A percentile compares a stretch with the other conserved stretches of the same genome.
Conservation (phyloP, 2,888 invertebrate species). For the Thyatira batis region DNA sequence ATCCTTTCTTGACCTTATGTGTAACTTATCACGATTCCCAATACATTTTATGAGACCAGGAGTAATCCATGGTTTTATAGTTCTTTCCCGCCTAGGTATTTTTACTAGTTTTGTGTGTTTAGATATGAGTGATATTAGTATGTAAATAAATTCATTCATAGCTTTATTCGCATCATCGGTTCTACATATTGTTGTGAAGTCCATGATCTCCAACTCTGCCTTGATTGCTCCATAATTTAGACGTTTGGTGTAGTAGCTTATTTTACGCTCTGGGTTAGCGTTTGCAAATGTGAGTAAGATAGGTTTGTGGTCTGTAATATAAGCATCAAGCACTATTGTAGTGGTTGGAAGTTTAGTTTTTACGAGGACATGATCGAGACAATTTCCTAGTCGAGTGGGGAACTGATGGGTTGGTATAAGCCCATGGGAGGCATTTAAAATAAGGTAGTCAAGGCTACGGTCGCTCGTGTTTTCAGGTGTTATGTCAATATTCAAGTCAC, state of each 20-base stretch:
- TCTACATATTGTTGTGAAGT: too few species aligned
- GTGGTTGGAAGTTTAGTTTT: background rate
- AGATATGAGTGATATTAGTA: background rate
- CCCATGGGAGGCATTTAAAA: background rate
- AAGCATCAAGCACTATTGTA: constrained; percentile 2
- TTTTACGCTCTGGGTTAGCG: background rate
- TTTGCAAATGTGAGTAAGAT: background rate
- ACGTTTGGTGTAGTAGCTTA: background rate
- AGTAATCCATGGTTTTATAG: constrained; percentile 9
- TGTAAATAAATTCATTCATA: background rate
- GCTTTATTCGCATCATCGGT: too few species aligned
- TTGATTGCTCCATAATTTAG: background rate
- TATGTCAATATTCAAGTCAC: constrained; percentile 8
- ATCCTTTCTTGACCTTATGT: constrained; percentile 1
- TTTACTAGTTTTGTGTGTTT: background rate
- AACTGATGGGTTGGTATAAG: background rate
- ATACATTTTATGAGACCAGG: constrained; percentile 14
- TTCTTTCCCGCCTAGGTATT: background rate
- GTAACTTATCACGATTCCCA: constrained; percentile 9
- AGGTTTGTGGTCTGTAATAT: constrained; percentile 5
- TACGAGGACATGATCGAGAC: constrained; percentile 3
- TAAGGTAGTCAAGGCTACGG: background rate
- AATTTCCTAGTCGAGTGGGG: constrained; percentile 2
- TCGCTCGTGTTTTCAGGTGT: background rate
- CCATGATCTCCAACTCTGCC: background rate